A percentile compares a stretch with the other conserved stretches of the same genome.
Conservation (phyloP, 2,888 invertebrate species). For the Acleris sparsana region DNA sequence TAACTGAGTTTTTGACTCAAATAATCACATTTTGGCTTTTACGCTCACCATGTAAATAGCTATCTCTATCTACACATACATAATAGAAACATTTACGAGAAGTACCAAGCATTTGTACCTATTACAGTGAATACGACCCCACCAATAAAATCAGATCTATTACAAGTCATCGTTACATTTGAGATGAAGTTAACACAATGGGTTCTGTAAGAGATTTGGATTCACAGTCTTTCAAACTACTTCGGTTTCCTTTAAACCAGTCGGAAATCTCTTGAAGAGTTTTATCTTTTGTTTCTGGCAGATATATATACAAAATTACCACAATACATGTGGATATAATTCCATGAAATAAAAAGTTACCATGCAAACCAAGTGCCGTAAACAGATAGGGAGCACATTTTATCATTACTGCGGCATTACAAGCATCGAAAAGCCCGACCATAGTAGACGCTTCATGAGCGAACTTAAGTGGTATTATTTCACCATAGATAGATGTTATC, state of each 20-base stretch:
- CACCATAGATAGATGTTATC: constrained; percentile 57
- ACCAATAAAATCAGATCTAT: no score
- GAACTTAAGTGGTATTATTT: constrained; percentile 58
- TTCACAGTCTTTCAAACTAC: neutral
- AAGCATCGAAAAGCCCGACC: neutral
- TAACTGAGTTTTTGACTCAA: no score
- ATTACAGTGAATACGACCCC: no score
- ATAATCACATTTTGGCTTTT: no score
- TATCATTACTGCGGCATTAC: neutral
- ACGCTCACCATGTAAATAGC: no score
- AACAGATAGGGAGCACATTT: neutral
- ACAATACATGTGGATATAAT: neutral
- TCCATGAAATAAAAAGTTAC: constrained; percentile 2
- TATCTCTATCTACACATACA: no score
- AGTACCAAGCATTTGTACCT: no score
- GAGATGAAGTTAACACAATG: no score
- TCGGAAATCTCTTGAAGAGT: constrained; percentile 11
- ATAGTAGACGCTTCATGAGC: neutral
- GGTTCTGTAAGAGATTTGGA: neutral
- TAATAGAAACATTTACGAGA: no score
- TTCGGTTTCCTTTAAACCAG: neutral
- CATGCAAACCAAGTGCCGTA: neutral
- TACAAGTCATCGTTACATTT: no score
- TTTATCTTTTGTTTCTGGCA: constrained; percentile 15
- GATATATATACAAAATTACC: neutral